These are phyloP conservation scores for Dreissena rostriformis DNA, from an alignment of 1,140 invertebrate species.

Conservation along the genomic window DNA sequence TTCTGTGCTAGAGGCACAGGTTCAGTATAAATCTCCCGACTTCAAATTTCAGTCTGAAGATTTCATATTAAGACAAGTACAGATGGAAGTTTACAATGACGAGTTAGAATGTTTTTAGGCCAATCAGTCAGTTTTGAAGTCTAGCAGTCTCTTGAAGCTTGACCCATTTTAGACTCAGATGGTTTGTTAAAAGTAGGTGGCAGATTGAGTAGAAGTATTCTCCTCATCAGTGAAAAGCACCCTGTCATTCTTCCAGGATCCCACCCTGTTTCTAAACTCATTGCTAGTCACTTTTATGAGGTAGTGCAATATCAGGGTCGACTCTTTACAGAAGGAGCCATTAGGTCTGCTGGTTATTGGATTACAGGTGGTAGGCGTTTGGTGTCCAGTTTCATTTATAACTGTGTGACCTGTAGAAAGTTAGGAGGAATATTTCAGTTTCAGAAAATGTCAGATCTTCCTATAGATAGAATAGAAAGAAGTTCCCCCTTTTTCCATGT, in stretches of 20 bases:
- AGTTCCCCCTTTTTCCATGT: constrained; percentile 28
- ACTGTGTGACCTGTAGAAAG: neutral
- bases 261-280: neutral
- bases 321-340: neutral
- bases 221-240: neutral
- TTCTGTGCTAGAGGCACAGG: too few relatives aligned
- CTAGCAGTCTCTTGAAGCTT: neutral
- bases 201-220: neutral
- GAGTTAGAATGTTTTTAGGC: neutral
- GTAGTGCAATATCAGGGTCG: neutral
- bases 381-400: neutral
- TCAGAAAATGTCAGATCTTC: constrained; percentile 37
- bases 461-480: constrained; percentile 2
- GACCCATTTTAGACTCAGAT: constrained; percentile 25
- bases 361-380: neutral
- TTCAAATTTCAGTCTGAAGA: too few relatives aligned
- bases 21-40: too few relatives aligned
- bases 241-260: neutral
- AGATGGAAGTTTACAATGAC: too few relatives aligned
- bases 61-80: too few relatives aligned
- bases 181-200: constrained; percentile 17
- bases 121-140: neutral
- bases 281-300: neutral
- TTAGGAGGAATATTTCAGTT: neutral
- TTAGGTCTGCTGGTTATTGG: neutral